Conservation (phyloP, 2,113 vertebrate genomes). For the Cnemophilus loriae region DNA sequence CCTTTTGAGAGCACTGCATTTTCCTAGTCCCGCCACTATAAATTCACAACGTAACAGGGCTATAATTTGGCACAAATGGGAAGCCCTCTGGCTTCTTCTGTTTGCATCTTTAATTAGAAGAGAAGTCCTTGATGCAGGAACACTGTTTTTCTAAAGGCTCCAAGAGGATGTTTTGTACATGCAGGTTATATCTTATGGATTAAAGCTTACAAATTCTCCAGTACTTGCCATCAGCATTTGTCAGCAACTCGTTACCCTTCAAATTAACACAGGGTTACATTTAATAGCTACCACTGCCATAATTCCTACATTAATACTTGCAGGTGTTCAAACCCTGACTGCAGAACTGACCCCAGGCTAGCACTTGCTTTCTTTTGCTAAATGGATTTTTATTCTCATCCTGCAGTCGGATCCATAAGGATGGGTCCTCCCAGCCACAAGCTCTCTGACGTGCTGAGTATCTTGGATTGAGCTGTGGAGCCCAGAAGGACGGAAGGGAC, state of each 20-base stretch:
- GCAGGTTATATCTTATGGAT: neutral
- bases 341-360: neutral
- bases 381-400: neutral
- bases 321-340: neutral
- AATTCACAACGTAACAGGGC: neutral
- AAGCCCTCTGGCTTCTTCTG: neutral
- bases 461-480: neutral
- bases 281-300: neutral
- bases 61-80: neutral
- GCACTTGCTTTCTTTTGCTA: neutral
- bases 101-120: neutral
- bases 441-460: neutral
- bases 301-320: neutral
- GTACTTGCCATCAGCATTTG: neutral
- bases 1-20: neutral
- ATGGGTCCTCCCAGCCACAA: neutral
- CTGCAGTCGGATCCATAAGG: neutral
- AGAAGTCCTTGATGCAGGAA: neutral
- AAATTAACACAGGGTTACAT: neutral
- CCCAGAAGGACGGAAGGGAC: neutral
- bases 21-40: neutral
- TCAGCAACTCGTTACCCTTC: neutral
- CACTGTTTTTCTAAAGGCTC: neutral
- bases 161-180: neutral
- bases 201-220: neutral